Conservation (phyloP, 2,797 vertebrate genomes). For the Gephyroberyx darwinii region DNA sequence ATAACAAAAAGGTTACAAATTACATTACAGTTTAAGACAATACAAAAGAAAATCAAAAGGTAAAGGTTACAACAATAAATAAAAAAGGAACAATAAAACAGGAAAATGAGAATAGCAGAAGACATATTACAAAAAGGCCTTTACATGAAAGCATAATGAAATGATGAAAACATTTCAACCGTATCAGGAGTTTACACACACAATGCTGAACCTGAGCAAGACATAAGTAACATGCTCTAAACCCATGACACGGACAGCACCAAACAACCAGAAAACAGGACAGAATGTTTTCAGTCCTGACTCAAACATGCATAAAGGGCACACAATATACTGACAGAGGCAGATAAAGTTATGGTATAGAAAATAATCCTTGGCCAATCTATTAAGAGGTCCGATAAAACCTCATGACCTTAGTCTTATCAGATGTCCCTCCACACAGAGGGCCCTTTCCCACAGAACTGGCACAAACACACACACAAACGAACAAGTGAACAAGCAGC, state of each 20-base stretch:
- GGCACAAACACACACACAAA: neutral
- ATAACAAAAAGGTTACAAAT: too few species aligned
- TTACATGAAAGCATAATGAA: too few species aligned
- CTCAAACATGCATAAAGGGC: neutral
- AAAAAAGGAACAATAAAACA: too few species aligned
- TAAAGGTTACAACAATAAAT: too few species aligned
- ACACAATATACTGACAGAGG: neutral
- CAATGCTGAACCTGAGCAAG: conserved; percentile 1
- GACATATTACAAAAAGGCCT: too few species aligned
- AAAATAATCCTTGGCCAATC: neutral
- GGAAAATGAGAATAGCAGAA: too few species aligned
- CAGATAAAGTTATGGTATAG: neutral
- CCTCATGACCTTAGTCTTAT: conserved; percentile 4
- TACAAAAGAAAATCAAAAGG: too few species aligned
- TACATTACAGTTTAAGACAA: too few species aligned
- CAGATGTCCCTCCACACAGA: conserved; percentile 1
- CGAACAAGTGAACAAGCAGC: neutral
- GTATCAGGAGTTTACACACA: neutral
- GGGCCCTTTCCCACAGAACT: conserved; percentile 18
- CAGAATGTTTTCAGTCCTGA: conserved; percentile 27
- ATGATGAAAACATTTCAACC: too few species aligned
- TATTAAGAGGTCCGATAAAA: conserved; percentile 18
- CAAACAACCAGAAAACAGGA: neutral
- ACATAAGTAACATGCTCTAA: neutral
- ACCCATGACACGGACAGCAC: conserved; percentile 12